Percentiles rank a stretch among this genome's conserved stretches.
Evolutionary conservation across 2,113 vertebrate genomes (phyloP).

Genomic region (Strigops habroptila): DNA sequence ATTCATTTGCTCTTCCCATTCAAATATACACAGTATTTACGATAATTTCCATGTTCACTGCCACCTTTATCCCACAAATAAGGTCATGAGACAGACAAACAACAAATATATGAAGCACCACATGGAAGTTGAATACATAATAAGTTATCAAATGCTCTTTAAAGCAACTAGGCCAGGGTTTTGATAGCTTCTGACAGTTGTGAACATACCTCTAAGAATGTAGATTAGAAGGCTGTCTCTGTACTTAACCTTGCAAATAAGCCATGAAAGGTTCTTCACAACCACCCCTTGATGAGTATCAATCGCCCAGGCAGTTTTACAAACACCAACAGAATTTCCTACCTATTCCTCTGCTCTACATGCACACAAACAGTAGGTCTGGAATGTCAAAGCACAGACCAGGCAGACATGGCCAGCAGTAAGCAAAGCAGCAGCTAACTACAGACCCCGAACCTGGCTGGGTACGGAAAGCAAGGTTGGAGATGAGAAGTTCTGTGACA

Average conservation of each 20-base stretch:
- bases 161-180: not conserved
- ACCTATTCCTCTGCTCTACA: not conserved
- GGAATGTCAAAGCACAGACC: accelerated
- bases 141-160: not conserved
- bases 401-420: not conserved
- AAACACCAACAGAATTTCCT: not conserved
- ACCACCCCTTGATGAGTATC: not conserved
- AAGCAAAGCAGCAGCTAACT: not conserved
- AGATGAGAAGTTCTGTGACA: not conserved
- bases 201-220: not conserved
- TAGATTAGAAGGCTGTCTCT: not conserved
- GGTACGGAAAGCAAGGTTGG: not conserved
- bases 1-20: constrained; percentile 63
- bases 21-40: constrained; percentile 51
- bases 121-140: constrained; percentile 28
- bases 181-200: not conserved
- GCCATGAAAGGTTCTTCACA: not conserved
- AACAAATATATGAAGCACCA: constrained; percentile 36
- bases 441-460: accelerated
- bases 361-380: not conserved
- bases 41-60: constrained; percentile 52
- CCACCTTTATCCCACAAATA: constrained; percentile 65
- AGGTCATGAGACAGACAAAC: constrained; percentile 51
- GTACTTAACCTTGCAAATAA: not conserved
- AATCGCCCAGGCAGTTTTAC: not conserved